phyloP scores from a whole-genome alignment of 2,797 vertebrate species.

The Miichthys miiuy region DNA sequence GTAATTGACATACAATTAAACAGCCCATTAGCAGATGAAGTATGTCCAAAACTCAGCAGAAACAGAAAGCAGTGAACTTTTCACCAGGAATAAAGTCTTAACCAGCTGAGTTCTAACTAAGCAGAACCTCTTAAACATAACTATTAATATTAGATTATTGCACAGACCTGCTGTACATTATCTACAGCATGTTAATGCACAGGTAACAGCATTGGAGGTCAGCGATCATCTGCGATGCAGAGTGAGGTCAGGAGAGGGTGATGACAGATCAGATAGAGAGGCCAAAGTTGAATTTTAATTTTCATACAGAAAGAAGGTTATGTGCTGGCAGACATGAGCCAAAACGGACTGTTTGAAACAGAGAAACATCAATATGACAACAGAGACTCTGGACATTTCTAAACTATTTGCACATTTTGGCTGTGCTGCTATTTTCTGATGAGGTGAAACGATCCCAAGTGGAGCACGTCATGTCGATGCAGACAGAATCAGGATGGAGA shows the following conservation, averaged over 20 bases:
- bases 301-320: neutral
- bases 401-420: neutral
- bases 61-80: no score
- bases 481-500: neutral
- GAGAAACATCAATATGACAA: constrained; percentile 33
- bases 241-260: constrained; percentile 13
- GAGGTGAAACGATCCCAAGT: constrained; percentile 3
- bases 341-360: neutral
- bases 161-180: neutral
- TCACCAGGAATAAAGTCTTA: neutral
- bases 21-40: neutral
- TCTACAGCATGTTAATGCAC: neutral
- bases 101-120: neutral
- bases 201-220: neutral
- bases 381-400: constrained; percentile 6
- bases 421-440: constrained; percentile 6
- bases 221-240: neutral
- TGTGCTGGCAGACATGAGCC: neutral
- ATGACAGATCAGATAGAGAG: neutral
- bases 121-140: neutral
- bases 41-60: neutral
- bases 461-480: neutral
- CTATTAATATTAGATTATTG: neutral
- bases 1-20: neutral
- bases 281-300: constrained; percentile 24